A percentile compares a stretch with the other conserved stretches of the same genome.
phyloP scores from a whole-genome alignment of 2,113 vertebrate species.

The Hylia prasina region DNA sequence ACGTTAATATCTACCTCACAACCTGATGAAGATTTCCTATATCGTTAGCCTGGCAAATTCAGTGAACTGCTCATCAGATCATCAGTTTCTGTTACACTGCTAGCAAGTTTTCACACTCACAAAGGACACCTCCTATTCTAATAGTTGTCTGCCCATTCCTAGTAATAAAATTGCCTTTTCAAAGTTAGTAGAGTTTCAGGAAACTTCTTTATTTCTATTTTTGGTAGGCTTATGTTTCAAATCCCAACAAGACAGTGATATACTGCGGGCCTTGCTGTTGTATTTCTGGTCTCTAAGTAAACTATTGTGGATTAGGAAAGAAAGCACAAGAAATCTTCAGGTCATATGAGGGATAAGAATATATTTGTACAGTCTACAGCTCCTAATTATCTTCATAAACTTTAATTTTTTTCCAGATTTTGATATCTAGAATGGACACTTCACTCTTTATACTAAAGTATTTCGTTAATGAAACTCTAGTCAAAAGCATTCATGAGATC shows the following conservation, averaged over 20 bases:
- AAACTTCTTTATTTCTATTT: background rate
- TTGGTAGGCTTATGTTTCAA: background rate
- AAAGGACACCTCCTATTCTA: background rate
- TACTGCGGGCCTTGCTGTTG: background rate
- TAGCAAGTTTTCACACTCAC: background rate
- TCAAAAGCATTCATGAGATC: background rate
- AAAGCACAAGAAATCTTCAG: background rate
- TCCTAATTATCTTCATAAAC: background rate
- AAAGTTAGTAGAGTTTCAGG: background rate
- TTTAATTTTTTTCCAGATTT: background rate
- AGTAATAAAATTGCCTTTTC: background rate
- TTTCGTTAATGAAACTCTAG: background rate
- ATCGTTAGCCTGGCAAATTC: background rate
- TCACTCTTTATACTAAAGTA: background rate
- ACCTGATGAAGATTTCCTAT: background rate
- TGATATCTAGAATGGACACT: background rate
- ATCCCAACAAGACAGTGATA: background rate
- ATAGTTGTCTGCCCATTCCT: background rate
- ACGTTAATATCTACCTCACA: background rate
- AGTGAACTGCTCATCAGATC: background rate
- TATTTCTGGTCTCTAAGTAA: background rate
- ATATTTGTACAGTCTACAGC: background rate
- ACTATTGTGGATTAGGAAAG: background rate
- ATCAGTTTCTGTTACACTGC: background rate
- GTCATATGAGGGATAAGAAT: background rate